Base-by-base conservation (phyloP, 2,888 invertebrate genomes). In the Perizoma flavofasciatum region DNA sequence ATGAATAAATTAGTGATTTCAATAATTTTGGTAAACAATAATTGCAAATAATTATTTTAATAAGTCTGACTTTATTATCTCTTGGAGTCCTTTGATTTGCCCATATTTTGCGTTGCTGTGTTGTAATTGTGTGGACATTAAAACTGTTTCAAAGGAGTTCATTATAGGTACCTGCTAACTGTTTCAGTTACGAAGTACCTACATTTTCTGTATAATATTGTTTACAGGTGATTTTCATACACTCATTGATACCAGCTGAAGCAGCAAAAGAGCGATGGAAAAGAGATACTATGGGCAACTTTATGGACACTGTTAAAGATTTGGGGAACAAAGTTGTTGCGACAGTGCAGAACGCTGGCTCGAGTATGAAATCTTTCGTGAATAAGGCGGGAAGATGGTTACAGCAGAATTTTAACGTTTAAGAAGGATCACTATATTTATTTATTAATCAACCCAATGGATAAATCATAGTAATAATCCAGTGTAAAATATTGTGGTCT, bases 381-480 rank as follows among this genome's bases (percentile, higher is more conserved):
- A 54, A 37, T 37, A 69, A 62, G 46, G 61, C 68, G 11, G 67
- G 69, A 5, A 64, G 44, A 22, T 73, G 72, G 73, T 55, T 72
- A 11, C 62, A 67, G 49, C 11, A 64, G 0, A 70, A 60, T 5
- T 62, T 74, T n/a, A 59, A 61, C 50, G 5, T 2, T 22, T 50
- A 46, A 33, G 34, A 49, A 37, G 22, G 22, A 22, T 22, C 22
- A 22, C 22, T 22, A 22, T 22, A 22, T 22, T 22, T 22, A 22
- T 22, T 22, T 22, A 22, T 22, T 22, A 2, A 22, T 22, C 22
- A 22, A 22, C 22, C 22, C 22, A 22, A 22, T 3, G 1, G 22
- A 22, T 1, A 22, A 22, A 22, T 22, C 22, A 22, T 22, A 22
- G 22, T 22, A 22, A 22, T 22, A 22, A 22, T 22, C 22, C 22